Base-by-base conservation (phyloP, 2,113 vertebrate species). In the Malurus melanocephalus region DNA sequence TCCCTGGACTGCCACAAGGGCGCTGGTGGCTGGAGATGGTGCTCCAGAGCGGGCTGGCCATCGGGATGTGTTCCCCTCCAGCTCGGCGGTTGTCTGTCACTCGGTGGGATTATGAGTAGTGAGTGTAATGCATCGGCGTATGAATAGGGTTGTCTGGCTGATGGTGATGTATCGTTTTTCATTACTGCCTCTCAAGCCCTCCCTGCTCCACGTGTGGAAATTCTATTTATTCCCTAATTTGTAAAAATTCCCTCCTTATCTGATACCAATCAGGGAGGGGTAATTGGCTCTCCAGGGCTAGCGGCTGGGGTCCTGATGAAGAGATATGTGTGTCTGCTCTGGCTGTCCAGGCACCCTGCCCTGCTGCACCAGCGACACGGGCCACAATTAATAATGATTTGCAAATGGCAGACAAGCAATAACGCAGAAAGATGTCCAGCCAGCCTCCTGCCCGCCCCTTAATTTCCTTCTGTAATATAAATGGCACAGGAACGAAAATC, bases 81-180 rank as follows among this genome's bases (percentile, higher is more conserved):
- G 81, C 80, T 92, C 42, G 19, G 80, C 32, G 66, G 55, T 91
- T 95, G 95, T 97, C 98, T 98, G 98, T 98, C 98, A 98, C 85
- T 79, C 95, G 93, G 87, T 95, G 96, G 98, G 98, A 98, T 98
- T 98, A 99, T 99, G 98, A 98, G 98, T 98, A 98, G 98, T 98
- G 98, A 98, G 98, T 97, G 98, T 98, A 98, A 98, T 98, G 98
- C 98, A 97, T 98, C 97, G 98, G 97, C 98, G 98, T 98, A 99
- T 99, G 98, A 99, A 99, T 99, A 98, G 98, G 98, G 98, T 98
- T 99, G 98, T 99, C 98, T 97, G 92, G 91, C 97, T 99, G 99
- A 99, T 99, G 98, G 99, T 99, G 99, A 99, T 99, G 98, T 99
- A 99, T 99, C 98, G 99, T 99, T 99, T 99, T 99, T 99, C 99